A percentile compares a stretch with the other conserved stretches of the same genome.
Conservation (phyloP, 2,797 vertebrate species). For the Myiotriccus ornatus region DNA sequence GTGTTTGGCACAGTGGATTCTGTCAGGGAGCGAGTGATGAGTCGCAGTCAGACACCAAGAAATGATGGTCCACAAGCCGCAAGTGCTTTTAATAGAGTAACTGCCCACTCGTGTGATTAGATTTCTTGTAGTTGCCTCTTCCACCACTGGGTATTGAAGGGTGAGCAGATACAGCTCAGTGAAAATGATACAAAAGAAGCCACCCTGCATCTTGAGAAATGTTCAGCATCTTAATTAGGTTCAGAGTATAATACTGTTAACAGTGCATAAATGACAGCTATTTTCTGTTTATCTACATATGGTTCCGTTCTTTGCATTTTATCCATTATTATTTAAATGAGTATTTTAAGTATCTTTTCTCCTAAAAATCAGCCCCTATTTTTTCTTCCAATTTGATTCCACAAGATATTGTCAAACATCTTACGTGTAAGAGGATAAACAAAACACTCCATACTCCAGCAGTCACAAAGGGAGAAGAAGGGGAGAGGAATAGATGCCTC, state of each 20-base stretch:
- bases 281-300: slow-evolving; percentile 57
- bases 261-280: slow-evolving; percentile 39
- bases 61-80: not conserved
- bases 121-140: not conserved
- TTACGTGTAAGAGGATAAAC: not conserved
- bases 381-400: not conserved
- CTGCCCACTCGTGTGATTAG: not conserved
- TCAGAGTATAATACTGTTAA: slow-evolving; percentile 33
- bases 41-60: slow-evolving; percentile 29
- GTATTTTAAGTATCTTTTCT: slow-evolving; percentile 9
- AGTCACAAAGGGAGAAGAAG: not conserved
- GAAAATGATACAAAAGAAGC: not conserved
- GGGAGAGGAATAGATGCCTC: not conserved
- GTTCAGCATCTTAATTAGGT: slow-evolving; percentile 47
- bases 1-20: not conserved
- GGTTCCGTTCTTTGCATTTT: not conserved
- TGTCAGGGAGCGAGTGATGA: not conserved
- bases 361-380: not conserved
- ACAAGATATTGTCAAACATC: not conserved
- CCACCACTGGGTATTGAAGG: not conserved
- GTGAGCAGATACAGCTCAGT: slow-evolving; percentile 4
- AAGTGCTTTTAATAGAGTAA: slow-evolving; percentile 45
- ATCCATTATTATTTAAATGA: slow-evolving; percentile 22
- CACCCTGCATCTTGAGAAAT: slow-evolving; percentile 12
- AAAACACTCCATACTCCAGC: not conserved